Base-by-base conservation (phyloP, 2,797 vertebrate genomes). In the Loris lydekkerianus region DNA sequence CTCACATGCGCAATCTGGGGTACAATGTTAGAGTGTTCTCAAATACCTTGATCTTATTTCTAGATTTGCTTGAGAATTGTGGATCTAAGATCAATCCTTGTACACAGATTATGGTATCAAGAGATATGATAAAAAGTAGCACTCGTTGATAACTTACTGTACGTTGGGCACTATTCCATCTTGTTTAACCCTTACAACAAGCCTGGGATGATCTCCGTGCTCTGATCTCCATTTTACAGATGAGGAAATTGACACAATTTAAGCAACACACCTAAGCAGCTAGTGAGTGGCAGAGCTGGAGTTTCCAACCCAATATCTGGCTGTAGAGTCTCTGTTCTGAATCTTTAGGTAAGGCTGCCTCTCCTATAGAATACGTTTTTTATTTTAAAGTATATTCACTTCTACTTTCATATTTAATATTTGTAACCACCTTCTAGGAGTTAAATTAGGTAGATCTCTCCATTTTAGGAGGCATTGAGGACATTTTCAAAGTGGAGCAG, bases 401-500 rank as follows among this genome's bases (percentile, higher is more conserved):
- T 85, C 53, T 89, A 7, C n/a, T 63, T 93, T 86, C 60, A 72
- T 29, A 53, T 61, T 94, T 89, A 81, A 77, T 89, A 72, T 80
- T 72, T 81, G 9, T 49, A 94, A n/a, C 21, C 63, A 40, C 65
- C 63, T 7, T 86, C 56, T 34, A 43, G 46, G 40, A 89, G 46
- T 76, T 37, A 81, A 65, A 37, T 25, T n/a, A 70, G 49, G 53
- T 40, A 49, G 46, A 5, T 31, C 53, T 37, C n/a, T 56, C 60
- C 53, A 84, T 5, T 31, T 89, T 34, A 70, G 8, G 40, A n/a
- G 43, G 14, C 46, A 27, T 2, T 53, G 61, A 81, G 83, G 37
- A 27, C 80, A 81, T 93, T 95, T 97, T 69, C 76, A 91, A 93
- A 91, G 56, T 9, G 15, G 21, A 96, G 25, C 49, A 25, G 23